Base-by-base conservation (phyloP, 2,888 invertebrate species). In the Pogonocherus hispidulus region DNA sequence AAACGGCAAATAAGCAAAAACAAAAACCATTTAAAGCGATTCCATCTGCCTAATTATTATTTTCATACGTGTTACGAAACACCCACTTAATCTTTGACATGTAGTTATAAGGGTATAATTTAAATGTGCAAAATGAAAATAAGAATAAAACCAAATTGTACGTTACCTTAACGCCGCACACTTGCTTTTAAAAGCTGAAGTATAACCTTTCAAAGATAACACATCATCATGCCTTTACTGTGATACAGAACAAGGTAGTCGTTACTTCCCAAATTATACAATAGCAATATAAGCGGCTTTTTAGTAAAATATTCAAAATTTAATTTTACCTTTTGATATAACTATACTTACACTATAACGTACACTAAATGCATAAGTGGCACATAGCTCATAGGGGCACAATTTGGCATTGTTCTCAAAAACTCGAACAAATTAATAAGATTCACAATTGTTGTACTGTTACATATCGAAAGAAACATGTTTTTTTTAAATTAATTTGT, bases 21-120 rank as follows among this genome's bases (percentile, higher is more conserved):
- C 65, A 63, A 71, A 66, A 68, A 72, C 67, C 73, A 62, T 74
- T 74, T 76, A 78, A 75, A 75, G 70, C 76, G 79, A 79, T 79
- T 76, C 70, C 76, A 79, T 79, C 79, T 77, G 72, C 73, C 76
- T 79, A 79, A 79, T 79, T 79, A 79, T 79, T 79, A 74, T 79
- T 79, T 79, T 79, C 78, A 76, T 79, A 79, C 79, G 79, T 79
- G 79, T 79, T 79, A 79, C 73, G 79, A 76, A 78, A 79, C 79
- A 78, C 79, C 79, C 78, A 78, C 77, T 79, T 79, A 79, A 79
- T 79, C 79, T 79, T 76, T 77, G 78, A 78, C 78, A 77, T 76
- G 77, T 67, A 67, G 74, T 72, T 76, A 76, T 76, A 76, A 73
- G 73, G 74, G 74, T 76, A 76, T 76, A 75, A 76, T 76, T 76